Percentiles rank a stretch among this genome's conserved stretches.
Evolutionary conservation across 2,797 vertebrate genomes (phyloP).

Genomic region (Chelmon rostratus): DNA sequence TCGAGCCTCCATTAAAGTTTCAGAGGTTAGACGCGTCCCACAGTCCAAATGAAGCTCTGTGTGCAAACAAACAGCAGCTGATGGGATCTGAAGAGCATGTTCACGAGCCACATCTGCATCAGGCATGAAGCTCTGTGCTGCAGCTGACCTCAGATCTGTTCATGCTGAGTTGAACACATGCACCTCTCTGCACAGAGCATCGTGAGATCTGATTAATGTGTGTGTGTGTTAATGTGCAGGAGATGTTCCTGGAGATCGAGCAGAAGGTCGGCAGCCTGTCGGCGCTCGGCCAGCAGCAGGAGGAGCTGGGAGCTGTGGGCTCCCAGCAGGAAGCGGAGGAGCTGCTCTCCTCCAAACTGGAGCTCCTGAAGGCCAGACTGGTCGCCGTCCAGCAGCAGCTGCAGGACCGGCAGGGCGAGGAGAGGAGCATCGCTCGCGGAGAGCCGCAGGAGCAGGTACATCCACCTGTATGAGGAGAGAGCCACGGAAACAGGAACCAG

Average conservation of each 20-base stretch:
- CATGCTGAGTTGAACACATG: no score
- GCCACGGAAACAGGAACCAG: no score
- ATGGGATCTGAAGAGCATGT: background rate
- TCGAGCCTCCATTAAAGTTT: slow-evolving; percentile 67
- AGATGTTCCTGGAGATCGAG: slow-evolving; percentile 91
- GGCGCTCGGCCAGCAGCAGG: slow-evolving; percentile 33
- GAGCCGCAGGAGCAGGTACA: slow-evolving; percentile 39
- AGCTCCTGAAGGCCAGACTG: slow-evolving; percentile 89
- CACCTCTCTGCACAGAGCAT: no score
- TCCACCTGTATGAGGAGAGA: background rate
- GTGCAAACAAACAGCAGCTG: slow-evolving; percentile 30
- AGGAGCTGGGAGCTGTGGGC: slow-evolving; percentile 8
- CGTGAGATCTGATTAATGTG: no score
- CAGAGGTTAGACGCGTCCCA: slow-evolving; percentile 39
- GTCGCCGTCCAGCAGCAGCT: slow-evolving; percentile 90
- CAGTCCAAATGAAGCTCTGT: slow-evolving; percentile 46
- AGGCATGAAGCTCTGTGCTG: background rate
- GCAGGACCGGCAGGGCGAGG: slow-evolving; percentile 84
- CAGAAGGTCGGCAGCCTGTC: slow-evolving; percentile 85
- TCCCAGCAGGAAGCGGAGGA: slow-evolving; percentile 80
- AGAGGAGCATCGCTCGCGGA: slow-evolving; percentile 69
- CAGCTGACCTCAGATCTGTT: background rate
- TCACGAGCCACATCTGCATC: background rate
- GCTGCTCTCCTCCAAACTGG: slow-evolving; percentile 88
- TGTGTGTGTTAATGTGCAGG: slow-evolving; percentile 26